These are phyloP conservation scores for Struthidea cinerea DNA, from an alignment of 2,113 vertebrate genomes.

Conservation along the genomic window DNA sequence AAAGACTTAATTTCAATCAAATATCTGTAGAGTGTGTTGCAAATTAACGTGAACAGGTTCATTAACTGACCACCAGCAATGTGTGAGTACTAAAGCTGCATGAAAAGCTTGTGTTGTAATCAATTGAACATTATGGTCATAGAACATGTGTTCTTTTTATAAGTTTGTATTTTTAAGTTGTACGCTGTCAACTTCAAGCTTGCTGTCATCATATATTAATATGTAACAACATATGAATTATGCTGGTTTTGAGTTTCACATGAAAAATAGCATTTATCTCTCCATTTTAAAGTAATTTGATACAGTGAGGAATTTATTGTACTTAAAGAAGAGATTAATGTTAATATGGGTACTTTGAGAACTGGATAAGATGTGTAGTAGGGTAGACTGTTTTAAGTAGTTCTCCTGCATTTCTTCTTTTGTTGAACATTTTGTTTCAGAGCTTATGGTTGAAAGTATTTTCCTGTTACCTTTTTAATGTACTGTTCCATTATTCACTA, in stretches of 20 bases:
- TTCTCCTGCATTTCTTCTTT: not conserved
- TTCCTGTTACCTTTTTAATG: not conserved
- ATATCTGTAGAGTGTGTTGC: constrained; percentile 53
- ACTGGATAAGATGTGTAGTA: not conserved
- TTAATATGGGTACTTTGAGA: not conserved
- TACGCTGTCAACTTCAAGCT: not conserved
- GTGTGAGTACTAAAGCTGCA: not conserved
- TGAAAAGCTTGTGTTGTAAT: not conserved
- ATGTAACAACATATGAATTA: not conserved
- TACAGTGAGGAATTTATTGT: not conserved
- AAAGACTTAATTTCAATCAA: constrained; percentile 71
- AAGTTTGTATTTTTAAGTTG: not conserved
- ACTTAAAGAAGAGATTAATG: not conserved
- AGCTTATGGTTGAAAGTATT: not conserved
- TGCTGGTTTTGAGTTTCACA: not conserved
- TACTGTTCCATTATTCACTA: not conserved
- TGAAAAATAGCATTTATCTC: not conserved
- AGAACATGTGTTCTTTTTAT: not conserved
- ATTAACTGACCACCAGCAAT: not conserved
- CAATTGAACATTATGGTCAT: not conserved
- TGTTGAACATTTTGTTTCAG: not conserved
- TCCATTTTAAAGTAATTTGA: not conserved
- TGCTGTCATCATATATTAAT: not conserved
- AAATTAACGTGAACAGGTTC: not conserved
- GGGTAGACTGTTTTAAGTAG: not conserved